These are phyloP conservation scores for Micronycteris hirsuta DNA, from an alignment of 2,113 vertebrate genomes.

Conservation along the genomic window DNA sequence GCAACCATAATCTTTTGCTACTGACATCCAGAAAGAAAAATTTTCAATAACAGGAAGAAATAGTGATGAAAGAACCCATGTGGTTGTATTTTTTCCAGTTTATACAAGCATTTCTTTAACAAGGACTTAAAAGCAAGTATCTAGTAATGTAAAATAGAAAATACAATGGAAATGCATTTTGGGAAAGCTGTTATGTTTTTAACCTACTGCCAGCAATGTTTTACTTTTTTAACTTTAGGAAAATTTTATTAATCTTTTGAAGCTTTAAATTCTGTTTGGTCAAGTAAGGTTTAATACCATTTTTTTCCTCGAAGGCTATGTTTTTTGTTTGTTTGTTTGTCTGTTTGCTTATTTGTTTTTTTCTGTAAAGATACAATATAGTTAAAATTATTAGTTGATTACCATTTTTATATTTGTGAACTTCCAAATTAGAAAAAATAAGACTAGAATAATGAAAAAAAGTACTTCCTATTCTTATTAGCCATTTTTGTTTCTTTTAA, in stretches of 20 bases:
- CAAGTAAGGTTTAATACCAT: not conserved
- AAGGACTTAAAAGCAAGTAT: slow-evolving; percentile 32
- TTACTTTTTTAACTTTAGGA: not conserved
- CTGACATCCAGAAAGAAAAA: slow-evolving; percentile 28
- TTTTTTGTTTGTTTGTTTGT: not conserved
- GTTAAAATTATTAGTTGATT: not conserved
- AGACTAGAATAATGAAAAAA: not conserved
- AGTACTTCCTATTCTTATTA: not conserved
- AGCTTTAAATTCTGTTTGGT: not conserved
- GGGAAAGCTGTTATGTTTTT: not conserved
- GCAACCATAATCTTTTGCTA: not conserved
- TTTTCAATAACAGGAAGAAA: slow-evolving; percentile 3
- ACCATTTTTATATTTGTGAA: not conserved
- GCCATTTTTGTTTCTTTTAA: not conserved
- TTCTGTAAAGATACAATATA: not conserved
- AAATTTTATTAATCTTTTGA: not conserved
- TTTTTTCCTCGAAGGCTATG: not conserved
- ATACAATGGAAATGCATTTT: not conserved
- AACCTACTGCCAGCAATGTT: not conserved
- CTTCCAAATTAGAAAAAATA: slow-evolving; percentile 25
- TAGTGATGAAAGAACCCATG: not conserved
- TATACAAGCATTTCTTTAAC: slow-evolving; percentile 38
- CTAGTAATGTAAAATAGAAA: not conserved
- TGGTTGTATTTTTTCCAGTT: not conserved
- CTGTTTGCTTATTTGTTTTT: not conserved